Conservation (phyloP, 2,113 vertebrate genomes). For the Danionella cerebrum region DNA sequence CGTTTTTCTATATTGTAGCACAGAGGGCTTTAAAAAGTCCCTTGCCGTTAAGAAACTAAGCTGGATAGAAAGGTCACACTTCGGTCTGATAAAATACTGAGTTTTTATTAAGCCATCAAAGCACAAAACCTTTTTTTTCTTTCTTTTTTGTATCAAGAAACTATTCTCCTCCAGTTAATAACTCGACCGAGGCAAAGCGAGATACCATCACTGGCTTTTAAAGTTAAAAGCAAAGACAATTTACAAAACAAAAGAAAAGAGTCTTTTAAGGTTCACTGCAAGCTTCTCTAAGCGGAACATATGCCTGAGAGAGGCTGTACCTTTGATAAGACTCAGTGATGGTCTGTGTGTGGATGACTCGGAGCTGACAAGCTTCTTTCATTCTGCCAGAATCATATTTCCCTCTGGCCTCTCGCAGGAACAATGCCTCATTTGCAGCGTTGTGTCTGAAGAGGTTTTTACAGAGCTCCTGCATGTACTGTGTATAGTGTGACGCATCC, state of each 20-base stretch:
- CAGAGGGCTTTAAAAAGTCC: slow-evolving; percentile 8
- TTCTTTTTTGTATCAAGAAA: slow-evolving; percentile 27
- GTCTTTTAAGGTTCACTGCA: slow-evolving; percentile 71
- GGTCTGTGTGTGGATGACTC: slow-evolving; percentile 52
- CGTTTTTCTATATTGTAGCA: neutral
- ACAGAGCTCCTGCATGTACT: neutral
- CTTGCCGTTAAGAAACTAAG: neutral
- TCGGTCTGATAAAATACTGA: slow-evolving; percentile 54
- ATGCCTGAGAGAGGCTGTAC: slow-evolving; percentile 63
- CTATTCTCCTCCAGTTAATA: slow-evolving; percentile 55
- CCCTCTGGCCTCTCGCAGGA: slow-evolving; percentile 50
- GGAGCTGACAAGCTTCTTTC: slow-evolving; percentile 67
- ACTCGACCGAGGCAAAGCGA: slow-evolving; percentile 42
- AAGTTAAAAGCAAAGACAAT: slow-evolving; percentile 75
- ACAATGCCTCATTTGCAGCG: slow-evolving; percentile 59
- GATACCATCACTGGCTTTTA: slow-evolving; percentile 70
- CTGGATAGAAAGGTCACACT: slow-evolving; percentile 51
- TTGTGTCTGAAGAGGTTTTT: slow-evolving; percentile 41
- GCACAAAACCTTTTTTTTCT: neutral
- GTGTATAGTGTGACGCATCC: no score
- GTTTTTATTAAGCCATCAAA: slow-evolving; percentile 54
- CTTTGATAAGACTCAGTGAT: slow-evolving; percentile 68
- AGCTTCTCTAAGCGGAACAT: slow-evolving; percentile 69
- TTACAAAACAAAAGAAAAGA: slow-evolving; percentile 76
- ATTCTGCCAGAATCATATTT: slow-evolving; percentile 65